Base-by-base conservation (phyloP, 2,797 vertebrate species). In the Nannoperca australis region DNA sequence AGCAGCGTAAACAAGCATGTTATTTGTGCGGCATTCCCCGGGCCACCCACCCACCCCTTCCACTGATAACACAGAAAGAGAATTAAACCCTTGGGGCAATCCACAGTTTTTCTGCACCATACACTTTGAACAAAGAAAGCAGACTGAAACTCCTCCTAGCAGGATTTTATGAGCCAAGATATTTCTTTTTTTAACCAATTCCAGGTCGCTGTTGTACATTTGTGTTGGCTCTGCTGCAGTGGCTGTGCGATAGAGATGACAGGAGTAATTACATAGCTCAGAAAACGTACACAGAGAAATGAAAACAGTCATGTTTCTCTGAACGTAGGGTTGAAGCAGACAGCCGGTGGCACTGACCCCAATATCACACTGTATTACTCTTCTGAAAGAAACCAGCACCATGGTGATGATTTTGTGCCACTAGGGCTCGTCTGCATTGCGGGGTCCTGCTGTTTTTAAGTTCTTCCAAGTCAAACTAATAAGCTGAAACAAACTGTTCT, bases 231-330 rank as follows among this genome's bases (percentile, higher is more conserved):
- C n/a, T n/a, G 85, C 79, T 58, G 81, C 85, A 62, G 83, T 81
- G 78, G 79, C 82, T 76, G 78, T 70, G 73, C 59, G 66, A 90
- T 90, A 75, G 84, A 90, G 85, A 92, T 88, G 92, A 93, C 92
- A 88, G 73, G 79, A 78, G 88, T 94, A 94, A 94, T 94, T 94
- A 91, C 89, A 87, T 81, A 85, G 87, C 81, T 86, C 74, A 56
- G 79, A 93, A 93, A 93, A 91, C 5, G 74, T 88, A 89, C 61
- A 81, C 61, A 73, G 72, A 85, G 85, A 85, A 91, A 92, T n/a
- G 66, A 91, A 91, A 92, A 92, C 84, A 89, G 72, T 83, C 56
- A 1, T 88, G 82, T 91, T 92, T 90, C 90, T 86, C 70, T 86
- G 72, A 88, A 83, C 2, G 24, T 73, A 61, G 51, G 75, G 49